phyloP scores from a whole-genome alignment of 1,140 invertebrate species.

The Aricia agestis region DNA sequence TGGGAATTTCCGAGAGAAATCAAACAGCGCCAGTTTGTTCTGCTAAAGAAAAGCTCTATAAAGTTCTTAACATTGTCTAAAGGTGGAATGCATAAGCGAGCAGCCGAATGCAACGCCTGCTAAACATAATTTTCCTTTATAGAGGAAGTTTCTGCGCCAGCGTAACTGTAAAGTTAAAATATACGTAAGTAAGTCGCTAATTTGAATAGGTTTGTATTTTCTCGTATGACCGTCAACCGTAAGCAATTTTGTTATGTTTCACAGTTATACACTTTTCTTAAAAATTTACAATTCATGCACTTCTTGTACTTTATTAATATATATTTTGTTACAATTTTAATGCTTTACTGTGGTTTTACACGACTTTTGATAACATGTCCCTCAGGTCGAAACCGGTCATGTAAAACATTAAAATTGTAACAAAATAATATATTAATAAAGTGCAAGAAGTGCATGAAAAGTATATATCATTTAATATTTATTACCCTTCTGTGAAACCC shows the following conservation, averaged over 20 bases:
- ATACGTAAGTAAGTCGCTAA: slow-evolving; percentile 10
- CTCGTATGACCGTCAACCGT: background rate
- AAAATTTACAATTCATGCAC: no score
- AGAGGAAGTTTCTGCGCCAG: slow-evolving; percentile 23
- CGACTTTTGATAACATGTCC: no score
- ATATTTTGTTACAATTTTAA: no score
- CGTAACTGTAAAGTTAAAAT: slow-evolving; percentile 23
- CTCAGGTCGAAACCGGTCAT: no score
- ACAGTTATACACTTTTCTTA: no score
- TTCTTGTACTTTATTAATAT: no score
- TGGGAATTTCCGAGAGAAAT: slow-evolving; percentile 36
- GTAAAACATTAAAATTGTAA: no score
- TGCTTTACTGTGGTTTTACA: no score
- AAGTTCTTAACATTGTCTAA: slow-evolving; percentile 34
- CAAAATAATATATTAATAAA: no score
- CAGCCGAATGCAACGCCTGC: slow-evolving; percentile 24
- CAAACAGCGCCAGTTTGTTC: slow-evolving; percentile 35
- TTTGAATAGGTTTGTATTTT: slow-evolving; percentile 5
- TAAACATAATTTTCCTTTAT: slow-evolving; percentile 28
- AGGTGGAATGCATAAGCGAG: slow-evolving; percentile 33
- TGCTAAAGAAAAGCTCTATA: slow-evolving; percentile 33
- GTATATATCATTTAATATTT: no score
- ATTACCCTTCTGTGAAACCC: no score
- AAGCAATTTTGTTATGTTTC: background rate
- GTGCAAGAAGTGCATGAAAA: no score